Percentiles rank a stretch among this genome's conserved stretches.
These are phyloP conservation scores for Notocelia uddmanniana DNA, from an alignment of 2,888 invertebrate genomes.

Conservation along the genomic window DNA sequence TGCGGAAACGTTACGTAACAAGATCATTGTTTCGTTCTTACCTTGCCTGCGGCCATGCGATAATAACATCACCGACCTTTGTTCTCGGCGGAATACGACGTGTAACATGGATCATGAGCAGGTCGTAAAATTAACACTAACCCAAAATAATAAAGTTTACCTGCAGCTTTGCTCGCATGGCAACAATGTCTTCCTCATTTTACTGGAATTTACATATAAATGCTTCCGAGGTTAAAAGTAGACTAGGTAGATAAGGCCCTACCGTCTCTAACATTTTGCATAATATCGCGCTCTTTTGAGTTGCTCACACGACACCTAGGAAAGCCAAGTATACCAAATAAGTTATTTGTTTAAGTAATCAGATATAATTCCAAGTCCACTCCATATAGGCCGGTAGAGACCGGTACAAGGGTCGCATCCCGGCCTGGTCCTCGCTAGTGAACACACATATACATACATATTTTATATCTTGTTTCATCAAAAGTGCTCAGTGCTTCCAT, in stretches of 20 bases:
- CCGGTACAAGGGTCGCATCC: background rate
- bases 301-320: background rate
- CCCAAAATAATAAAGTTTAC: constrained; percentile 1
- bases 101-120: constrained; percentile 44
- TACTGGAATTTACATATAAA: constrained; percentile 16
- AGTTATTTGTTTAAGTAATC: background rate
- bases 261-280: background rate
- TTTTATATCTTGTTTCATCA: too few relatives aligned
- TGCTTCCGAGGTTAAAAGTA: background rate
- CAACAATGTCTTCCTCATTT: background rate
- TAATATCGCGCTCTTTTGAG: background rate
- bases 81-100: constrained; percentile 43
- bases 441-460: too few relatives aligned
- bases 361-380: background rate
- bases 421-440: too few relatives aligned
- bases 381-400: background rate
- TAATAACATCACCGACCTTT: constrained; percentile 49
- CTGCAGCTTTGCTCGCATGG: constrained; percentile 8
- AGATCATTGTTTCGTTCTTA: constrained; percentile 55
- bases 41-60: constrained; percentile 49
- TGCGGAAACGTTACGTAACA: constrained; percentile 52
- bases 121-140: constrained; percentile 45
- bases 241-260: background rate
- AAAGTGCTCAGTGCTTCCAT: background rate
- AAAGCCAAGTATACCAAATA: background rate